Percentiles rank a stretch among this genome's conserved stretches.
phyloP scores from a whole-genome alignment of 2,888 invertebrate genomes.

The Koerneria pararmatus region DNA sequence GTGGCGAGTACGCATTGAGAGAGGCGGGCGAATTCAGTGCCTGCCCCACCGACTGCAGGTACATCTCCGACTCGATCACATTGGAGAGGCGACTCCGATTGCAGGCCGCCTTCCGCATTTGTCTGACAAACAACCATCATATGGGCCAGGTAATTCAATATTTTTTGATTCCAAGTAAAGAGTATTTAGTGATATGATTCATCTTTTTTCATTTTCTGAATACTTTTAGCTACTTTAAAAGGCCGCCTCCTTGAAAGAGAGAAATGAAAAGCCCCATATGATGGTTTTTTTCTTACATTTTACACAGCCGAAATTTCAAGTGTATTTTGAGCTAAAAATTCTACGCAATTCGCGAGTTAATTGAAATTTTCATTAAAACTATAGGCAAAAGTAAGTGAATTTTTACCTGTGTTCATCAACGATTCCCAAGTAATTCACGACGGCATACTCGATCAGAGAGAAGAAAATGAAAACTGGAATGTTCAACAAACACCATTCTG shows the following conservation, averaged over 20 bases:
- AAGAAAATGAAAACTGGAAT: constrained; percentile 54
- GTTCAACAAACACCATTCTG: not conserved
- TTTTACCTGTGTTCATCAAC: constrained; percentile 51
- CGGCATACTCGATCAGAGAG: constrained; percentile 57
- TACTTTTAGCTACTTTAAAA: too few relatives aligned
- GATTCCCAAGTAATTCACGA: constrained; percentile 59
- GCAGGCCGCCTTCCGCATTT: constrained; percentile 55
- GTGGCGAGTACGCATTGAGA: constrained; percentile 34
- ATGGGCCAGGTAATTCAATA: too few relatives aligned
- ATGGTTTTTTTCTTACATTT: not conserved
- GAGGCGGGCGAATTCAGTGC: constrained; percentile 35
- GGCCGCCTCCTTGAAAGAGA: not conserved
- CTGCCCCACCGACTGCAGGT: constrained; percentile 27
- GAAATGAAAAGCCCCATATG: not conserved
- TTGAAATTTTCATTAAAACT: not conserved
- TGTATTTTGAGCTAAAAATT: too few relatives aligned
- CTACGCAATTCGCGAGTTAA: too few relatives aligned
- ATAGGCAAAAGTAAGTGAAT: not conserved
- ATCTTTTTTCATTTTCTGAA: not conserved
- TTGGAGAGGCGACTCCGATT: constrained; percentile 53
- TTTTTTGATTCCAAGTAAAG: too few relatives aligned
- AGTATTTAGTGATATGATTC: too few relatives aligned
- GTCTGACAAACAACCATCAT: too few relatives aligned
- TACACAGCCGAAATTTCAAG: too few relatives aligned
- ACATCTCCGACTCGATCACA: constrained; percentile 51